Conservation (phyloP, 2,888 invertebrate genomes). For the Tortricodes alternella region DNA sequence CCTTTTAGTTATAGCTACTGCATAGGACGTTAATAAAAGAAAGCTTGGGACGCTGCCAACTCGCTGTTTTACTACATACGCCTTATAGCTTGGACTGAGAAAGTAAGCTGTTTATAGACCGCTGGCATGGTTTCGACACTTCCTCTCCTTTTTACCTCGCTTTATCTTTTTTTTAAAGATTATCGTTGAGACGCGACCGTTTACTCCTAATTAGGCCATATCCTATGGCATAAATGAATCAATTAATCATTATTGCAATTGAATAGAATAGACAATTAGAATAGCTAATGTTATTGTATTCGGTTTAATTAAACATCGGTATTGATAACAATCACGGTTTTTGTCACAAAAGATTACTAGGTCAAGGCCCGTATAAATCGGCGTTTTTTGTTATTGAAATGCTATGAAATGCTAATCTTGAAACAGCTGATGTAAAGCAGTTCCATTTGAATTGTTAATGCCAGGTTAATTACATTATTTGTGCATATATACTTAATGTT, state of each 20-base stretch:
- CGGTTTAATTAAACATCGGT: slow-evolving; percentile 1
- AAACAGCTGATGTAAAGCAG: slow-evolving; percentile 14
- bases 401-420: slow-evolving; percentile 13
- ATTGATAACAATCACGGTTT: slow-evolving; percentile 3
- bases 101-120: slow-evolving; percentile 38
- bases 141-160: slow-evolving; percentile 22
- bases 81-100: slow-evolving; percentile 21
- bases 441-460: slow-evolving; percentile 20
- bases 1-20: slow-evolving; percentile 54
- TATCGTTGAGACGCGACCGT: background rate
- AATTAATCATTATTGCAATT: background rate
- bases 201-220: background rate
- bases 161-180: background rate
- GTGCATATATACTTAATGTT: too few species aligned
- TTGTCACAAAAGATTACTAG: slow-evolving; percentile 13
- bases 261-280: slow-evolving; percentile 10
- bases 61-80: slow-evolving; percentile 38
- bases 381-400: slow-evolving; percentile 13
- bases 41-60: slow-evolving; percentile 57
- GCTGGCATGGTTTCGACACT: slow-evolving; percentile 34
- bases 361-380: slow-evolving; percentile 22
- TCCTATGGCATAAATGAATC: background rate
- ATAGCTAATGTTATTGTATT: slow-evolving; percentile 15
- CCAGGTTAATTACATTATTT: slow-evolving; percentile 11
- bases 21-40: slow-evolving; percentile 56